Evolutionary conservation across 2,113 vertebrate genomes (phyloP).

Genomic region (Podarcis cretensis): DNA sequence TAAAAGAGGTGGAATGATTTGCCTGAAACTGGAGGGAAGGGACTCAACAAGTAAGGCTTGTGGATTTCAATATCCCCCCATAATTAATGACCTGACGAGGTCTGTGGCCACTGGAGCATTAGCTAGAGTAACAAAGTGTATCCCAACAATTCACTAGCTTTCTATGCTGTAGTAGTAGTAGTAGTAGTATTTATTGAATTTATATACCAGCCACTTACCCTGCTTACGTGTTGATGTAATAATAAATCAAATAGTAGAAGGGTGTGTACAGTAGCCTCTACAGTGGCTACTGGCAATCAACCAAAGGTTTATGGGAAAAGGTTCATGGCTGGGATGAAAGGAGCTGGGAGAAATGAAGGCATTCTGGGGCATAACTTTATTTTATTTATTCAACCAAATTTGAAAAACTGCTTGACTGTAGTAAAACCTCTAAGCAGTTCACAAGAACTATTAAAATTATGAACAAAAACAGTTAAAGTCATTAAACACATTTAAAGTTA

Average conservation of each 20-base stretch:
- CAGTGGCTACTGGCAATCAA: background rate
- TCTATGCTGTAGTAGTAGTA: no score
- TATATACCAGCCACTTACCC: no score
- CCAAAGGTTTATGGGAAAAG: background rate
- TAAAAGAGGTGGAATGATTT: background rate
- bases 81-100: background rate
- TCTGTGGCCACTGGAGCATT: background rate
- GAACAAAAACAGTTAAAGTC: no score
- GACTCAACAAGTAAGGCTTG: background rate
- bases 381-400: no score
- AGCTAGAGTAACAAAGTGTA: background rate
- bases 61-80: background rate
- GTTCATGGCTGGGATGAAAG: background rate
- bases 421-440: no score
- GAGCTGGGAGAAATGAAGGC: background rate
- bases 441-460: no score
- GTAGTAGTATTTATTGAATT: no score
- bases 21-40: background rate
- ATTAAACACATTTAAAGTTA: no score
- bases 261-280: background rate
- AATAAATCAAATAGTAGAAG: background rate
- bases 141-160: background rate
- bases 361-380: no score
- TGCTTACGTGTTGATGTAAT: background rate
- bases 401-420: no score